Conservation (phyloP, 2,888 invertebrate species). For the Melanchra persicariae region DNA sequence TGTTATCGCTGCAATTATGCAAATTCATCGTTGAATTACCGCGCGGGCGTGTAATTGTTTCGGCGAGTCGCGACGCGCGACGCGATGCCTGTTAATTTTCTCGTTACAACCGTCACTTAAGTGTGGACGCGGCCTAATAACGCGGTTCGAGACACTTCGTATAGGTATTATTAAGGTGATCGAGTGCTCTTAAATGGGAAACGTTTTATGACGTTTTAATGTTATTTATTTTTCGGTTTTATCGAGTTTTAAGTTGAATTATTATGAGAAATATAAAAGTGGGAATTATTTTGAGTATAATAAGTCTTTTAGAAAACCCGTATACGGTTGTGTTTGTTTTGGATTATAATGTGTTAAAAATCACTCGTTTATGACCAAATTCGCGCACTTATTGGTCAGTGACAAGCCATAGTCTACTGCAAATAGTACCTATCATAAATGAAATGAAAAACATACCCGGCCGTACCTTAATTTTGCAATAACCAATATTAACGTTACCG, state of each 20-base stretch:
- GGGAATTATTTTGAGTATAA: not conserved
- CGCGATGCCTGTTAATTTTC: constrained; percentile 69
- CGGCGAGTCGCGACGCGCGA: constrained; percentile 64
- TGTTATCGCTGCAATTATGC: constrained; percentile 85
- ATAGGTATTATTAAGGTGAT: constrained; percentile 59
- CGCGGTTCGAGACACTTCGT: constrained; percentile 48
- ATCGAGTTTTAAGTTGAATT: constrained; percentile 30
- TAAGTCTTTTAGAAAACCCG: not conserved
- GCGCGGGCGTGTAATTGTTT: constrained; percentile 72
- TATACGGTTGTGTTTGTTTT: not conserved
- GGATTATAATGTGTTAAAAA: not conserved
- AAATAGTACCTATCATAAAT: too few species aligned
- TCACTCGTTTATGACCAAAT: not conserved
- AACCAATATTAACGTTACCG: not conserved
- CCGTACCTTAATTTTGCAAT: not conserved
- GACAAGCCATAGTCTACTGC: too few species aligned
- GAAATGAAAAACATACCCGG: too few species aligned
- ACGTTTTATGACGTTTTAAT: constrained; percentile 37
- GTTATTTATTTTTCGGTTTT: constrained; percentile 26
- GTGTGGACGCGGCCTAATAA: constrained; percentile 72
- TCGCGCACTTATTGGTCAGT: too few species aligned
- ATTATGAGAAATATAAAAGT: constrained; percentile 4
- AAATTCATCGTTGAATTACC: constrained; percentile 85
- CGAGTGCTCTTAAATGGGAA: constrained; percentile 50
- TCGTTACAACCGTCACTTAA: constrained; percentile 73